Conservation (phyloP, 1,140 invertebrate genomes). For the Radopholus similis region DNA sequence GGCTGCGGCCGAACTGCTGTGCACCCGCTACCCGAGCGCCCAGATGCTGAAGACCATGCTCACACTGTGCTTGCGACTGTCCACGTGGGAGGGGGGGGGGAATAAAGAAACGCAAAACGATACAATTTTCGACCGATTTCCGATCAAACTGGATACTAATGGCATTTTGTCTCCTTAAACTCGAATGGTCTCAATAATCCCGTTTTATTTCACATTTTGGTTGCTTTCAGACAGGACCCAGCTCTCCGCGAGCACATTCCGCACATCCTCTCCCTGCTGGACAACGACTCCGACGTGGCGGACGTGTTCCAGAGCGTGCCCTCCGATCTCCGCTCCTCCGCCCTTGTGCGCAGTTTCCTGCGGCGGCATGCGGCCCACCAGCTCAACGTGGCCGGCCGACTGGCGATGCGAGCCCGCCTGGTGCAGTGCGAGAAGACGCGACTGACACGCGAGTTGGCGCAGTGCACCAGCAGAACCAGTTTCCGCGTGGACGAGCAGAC, state of each 20-base stretch:
- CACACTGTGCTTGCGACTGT: constrained; percentile 2
- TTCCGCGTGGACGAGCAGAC: constrained; percentile 5
- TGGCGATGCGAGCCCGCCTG: no score
- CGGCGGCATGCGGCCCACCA: constrained; percentile 3
- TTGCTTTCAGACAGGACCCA: constrained; percentile 3
- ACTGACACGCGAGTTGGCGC: not conserved
- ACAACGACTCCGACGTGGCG: not conserved
- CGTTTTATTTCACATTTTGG: no score
- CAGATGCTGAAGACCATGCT: constrained; percentile 10
- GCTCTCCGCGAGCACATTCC: not conserved
- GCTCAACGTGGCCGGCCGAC: not conserved
- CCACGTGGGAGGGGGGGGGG: not conserved
- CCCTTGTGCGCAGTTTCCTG: constrained; percentile 7
- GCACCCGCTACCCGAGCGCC: constrained; percentile 10
- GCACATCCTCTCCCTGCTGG: not conserved
- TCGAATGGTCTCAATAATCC: not conserved
- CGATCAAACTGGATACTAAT: no score
- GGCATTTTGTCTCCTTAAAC: no score
- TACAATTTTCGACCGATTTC: not conserved
- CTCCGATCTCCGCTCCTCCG: not conserved
- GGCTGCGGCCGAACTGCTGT: constrained; percentile 1
- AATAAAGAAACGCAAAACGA: not conserved
- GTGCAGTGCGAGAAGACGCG: not conserved
- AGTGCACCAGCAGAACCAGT: not conserved
- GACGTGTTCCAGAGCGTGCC: constrained; percentile 3